phyloP scores from a whole-genome alignment of 2,888 invertebrate species.

The Mimachlamys varia region DNA sequence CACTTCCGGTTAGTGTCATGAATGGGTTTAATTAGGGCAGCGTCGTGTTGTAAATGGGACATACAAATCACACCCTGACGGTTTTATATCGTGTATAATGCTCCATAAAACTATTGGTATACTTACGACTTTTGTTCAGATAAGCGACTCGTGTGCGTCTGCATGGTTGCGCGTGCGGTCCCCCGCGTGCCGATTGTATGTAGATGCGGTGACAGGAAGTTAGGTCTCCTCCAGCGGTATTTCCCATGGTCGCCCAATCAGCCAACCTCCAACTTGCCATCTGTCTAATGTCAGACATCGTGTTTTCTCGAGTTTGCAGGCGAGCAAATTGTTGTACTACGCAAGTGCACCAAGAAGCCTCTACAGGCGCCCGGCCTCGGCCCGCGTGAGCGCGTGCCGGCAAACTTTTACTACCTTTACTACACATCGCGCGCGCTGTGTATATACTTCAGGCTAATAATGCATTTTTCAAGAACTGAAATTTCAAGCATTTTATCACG shows the following conservation, averaged over 20 bases:
- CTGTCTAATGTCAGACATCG: background rate
- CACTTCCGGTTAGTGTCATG: conserved; percentile 31
- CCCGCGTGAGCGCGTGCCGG: conserved; percentile 27
- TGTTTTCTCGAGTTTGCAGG: conserved; percentile 32
- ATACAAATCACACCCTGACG: background rate
- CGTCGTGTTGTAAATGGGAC: background rate
- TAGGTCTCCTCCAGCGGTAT: conserved; percentile 5
- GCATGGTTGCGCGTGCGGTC: conserved; percentile 34
- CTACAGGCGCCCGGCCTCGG: conserved; percentile 3
- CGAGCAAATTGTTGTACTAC: conserved; percentile 29
- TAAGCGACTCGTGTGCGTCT: conserved; percentile 20
- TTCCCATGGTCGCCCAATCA: conserved; percentile 31
- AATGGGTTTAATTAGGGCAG: background rate
- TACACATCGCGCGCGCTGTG: background rate
- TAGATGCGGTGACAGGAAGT: conserved; percentile 25
- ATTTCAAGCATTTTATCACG: background rate
- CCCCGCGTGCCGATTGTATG: background rate
- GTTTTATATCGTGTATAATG: background rate
- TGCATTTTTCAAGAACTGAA: background rate
- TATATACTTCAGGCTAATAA: background rate
- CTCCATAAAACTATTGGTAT: conserved; percentile 21
- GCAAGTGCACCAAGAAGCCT: conserved; percentile 36
- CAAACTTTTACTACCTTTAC: conserved; percentile 18
- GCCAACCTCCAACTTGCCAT: conserved; percentile 3
- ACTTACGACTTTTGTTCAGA: background rate